Evolutionary conservation across 2,113 vertebrate genomes (phyloP).

Genomic region (Rousettus leschenaultii): DNA sequence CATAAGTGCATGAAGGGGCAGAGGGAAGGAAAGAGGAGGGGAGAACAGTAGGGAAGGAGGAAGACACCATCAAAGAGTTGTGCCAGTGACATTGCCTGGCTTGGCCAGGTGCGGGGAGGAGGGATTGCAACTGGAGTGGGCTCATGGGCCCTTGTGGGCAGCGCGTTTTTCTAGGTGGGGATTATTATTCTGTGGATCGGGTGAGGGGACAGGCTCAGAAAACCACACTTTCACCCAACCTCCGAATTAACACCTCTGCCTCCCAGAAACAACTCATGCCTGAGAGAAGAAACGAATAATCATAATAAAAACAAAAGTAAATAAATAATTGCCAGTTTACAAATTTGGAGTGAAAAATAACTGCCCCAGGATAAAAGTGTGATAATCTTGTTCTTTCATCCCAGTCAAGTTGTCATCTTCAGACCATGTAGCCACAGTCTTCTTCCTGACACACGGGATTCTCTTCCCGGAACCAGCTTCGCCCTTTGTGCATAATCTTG

Average conservation of each 20-base stretch:
- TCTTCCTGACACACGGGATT: not conserved
- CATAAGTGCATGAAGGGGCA: too few species aligned
- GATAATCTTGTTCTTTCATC: not conserved
- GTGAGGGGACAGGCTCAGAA: not conserved
- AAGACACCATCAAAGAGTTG: not conserved
- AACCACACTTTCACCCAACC: too few species aligned
- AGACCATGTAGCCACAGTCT: not conserved
- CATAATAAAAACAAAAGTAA: not conserved
- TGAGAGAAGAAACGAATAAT: not conserved
- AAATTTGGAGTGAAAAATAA: too few species aligned
- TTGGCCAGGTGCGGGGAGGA: not conserved
- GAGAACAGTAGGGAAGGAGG: not conserved
- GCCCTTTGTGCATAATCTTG: not conserved
- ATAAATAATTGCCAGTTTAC: too few species aligned
- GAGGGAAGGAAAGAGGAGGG: too few species aligned
- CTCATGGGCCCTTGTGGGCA: accelerated
- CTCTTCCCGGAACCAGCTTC: accelerated
- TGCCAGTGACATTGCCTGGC: not conserved
- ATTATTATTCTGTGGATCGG: not conserved
- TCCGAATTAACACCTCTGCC: not conserved
- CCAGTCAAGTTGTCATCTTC: not conserved
- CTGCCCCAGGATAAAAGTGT: not conserved
- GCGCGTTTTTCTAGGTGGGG: too few species aligned
- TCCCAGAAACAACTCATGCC: not conserved
- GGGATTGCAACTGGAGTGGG: not conserved